Base-by-base conservation (phyloP, 2,888 invertebrate genomes). In the Salticus scenicus region DNA sequence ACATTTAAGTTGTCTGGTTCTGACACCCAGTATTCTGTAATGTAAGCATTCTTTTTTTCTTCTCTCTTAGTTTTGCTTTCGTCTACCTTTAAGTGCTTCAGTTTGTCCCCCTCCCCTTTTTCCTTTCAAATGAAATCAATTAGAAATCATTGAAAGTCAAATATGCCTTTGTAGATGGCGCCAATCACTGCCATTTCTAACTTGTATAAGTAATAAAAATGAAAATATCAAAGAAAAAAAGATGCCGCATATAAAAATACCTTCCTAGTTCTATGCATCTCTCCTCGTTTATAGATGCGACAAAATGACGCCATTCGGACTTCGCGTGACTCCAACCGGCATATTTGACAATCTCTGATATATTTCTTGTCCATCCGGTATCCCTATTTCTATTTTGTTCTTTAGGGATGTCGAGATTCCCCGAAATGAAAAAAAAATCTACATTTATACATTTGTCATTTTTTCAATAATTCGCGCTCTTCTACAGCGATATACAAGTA, bases 301-400 rank as follows among this genome's bases (percentile, higher is more conserved):
- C 75, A 63, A 81, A 74, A 30, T 51, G 75, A 75, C 75, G 75
- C 82, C 75, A 27, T 24, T 57, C 64, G 81, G 69, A 63, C 67
- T 64, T 82, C 63, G 82, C 82, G 82, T 82, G 82, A 82, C 75
- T n/a, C 20, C n/a, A 2, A 47, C 12, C 5, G 51, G 51, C 51
- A 42, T 37, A 27, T 75, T 82, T 82, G 82, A 82, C 75, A 75
- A 70, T 75, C 70, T 47, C 64, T 70, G 69, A 75, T 81, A 75
- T 75, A 75, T 79, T 81, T 74, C 73, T 27, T 33, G 30, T 41
- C 17, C 67, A 17, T 81, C 69, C 57, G 69, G 73, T 73, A 74
- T 17, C 14, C 63, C 30, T n/a, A n/a, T n/a, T n/a, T n/a, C n/a
- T n/a, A n/a, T n/a, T n/a, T n/a, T n/a, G n/a, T n/a, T n/a, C n/a